These are phyloP conservation scores for Lycaon pictus DNA, from an alignment of 2,113 vertebrate species.

Conservation along the genomic window DNA sequence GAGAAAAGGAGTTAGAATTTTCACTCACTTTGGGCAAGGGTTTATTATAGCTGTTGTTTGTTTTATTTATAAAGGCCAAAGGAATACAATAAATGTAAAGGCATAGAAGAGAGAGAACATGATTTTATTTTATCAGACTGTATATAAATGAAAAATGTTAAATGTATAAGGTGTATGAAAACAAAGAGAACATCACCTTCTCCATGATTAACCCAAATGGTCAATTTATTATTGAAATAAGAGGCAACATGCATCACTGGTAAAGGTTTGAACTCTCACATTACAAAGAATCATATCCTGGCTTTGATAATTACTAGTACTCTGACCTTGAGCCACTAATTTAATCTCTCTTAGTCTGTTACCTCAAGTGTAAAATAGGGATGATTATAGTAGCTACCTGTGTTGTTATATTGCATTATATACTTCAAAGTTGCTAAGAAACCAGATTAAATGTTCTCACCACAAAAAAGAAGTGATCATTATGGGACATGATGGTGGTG, in stretches of 20 bases:
- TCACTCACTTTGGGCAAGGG: not conserved
- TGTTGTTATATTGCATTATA: not conserved
- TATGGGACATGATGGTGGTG: not conserved
- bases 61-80: conserved; percentile 45
- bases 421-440: conserved; percentile 1
- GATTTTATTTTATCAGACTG: not conserved
- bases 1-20: not conserved
- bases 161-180: not conserved
- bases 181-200: not conserved
- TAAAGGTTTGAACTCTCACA: not conserved
- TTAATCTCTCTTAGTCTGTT: not conserved
- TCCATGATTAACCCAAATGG: not conserved
- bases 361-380: not conserved
- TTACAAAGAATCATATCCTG: not conserved
- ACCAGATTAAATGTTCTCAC: conserved; percentile 13
- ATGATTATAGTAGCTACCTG: not conserved
- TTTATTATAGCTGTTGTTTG: not conserved
- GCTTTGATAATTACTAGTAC: not conserved
- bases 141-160: not conserved
- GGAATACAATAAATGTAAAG: not conserved
- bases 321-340: conserved; percentile 32
- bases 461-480: not conserved
- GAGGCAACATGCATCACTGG: not conserved
- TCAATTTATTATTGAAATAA: conserved; percentile 6
- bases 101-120: not conserved